Evolutionary conservation across 1,140 invertebrate species (phyloP).

Genomic region (Diorhabda carinulata): DNA sequence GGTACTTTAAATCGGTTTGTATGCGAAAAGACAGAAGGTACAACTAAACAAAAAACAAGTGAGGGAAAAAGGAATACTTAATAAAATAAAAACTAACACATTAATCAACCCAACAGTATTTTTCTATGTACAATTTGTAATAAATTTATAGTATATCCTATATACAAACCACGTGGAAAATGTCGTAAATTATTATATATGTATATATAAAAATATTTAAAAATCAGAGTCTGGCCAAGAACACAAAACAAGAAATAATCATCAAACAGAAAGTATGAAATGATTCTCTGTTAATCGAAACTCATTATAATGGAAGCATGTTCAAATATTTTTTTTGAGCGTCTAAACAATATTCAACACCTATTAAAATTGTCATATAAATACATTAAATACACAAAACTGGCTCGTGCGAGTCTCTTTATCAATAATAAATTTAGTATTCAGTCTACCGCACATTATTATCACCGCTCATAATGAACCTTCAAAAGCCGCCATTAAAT

Average conservation of each 20-base stretch:
- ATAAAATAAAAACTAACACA: slow-evolving; percentile 13
- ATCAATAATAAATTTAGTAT: slow-evolving; percentile 13
- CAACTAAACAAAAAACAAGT: too few relatives aligned
- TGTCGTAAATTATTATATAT: slow-evolving; percentile 16
- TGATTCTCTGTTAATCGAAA: slow-evolving; percentile 15
- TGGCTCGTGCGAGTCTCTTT: slow-evolving; percentile 2
- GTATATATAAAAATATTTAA: slow-evolving; percentile 27
- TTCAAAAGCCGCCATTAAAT: slow-evolving; percentile 96
- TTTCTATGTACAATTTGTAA: slow-evolving; percentile 33
- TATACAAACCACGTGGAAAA: slow-evolving; percentile 33
- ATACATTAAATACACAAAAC: slow-evolving; percentile 33
- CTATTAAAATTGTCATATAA: slow-evolving; percentile 30
- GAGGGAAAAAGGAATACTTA: not conserved
- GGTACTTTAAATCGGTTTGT: too few relatives aligned
- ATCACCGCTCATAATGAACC: slow-evolving; percentile 73
- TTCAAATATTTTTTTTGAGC: slow-evolving; percentile 28
- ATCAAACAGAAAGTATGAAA: not conserved
- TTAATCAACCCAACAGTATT: slow-evolving; percentile 26
- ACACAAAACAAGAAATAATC: slow-evolving; percentile 10
- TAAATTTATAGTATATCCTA: slow-evolving; percentile 27
- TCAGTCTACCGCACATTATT: slow-evolving; percentile 13
- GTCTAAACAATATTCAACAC: slow-evolving; percentile 25
- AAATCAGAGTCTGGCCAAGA: slow-evolving; percentile 21
- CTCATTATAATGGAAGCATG: slow-evolving; percentile 28
- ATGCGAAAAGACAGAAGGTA: too few relatives aligned